Evolutionary conservation across 2,797 vertebrate genomes (phyloP), one percentile per base, ranked within the genome.

Genomic region (Enteromius anoplus): DNA sequence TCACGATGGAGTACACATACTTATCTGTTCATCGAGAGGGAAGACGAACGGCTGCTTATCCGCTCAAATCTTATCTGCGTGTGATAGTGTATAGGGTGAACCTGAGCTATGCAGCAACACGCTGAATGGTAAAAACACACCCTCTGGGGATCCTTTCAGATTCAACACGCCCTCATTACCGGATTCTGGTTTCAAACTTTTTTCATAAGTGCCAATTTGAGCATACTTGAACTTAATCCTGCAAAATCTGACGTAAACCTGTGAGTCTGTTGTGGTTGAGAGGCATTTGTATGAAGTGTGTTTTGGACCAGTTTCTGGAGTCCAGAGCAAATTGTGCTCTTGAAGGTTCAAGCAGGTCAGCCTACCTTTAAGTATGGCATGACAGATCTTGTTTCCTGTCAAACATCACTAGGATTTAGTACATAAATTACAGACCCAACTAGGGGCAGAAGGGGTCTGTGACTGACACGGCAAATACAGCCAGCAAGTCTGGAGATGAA

Each of bases 91-190:
- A n/a, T 42, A 42, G 1, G 21, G 84, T 72, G 89, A 82, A 87
- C 45, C 83, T 85, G 88, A 34, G 86, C 80, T 90, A 78, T 91
- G 91, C 91, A 90, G 19, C 72, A 65, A 93, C 92, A 90, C 90
- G 91, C 88, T 77, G 58, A 87, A 77, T 75, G 83, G 88, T 86
- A 83, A 86, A 81, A 85, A 70, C 70, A 71, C 84, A 55, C 89
- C 93, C 88, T 69, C 21, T 76, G 89, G 93, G 88, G 68, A 91
- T 26, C 79, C 64, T 88, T 90, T 89, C 82, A 82, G 82, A 34
- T 69, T 4, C 14, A 55, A 23, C 42, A 90, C 91, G 84, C 89
- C 90, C 89, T 82, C 75, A 70, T 9, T 2, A 53, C 58, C 47
- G 73, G 32, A 84, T 55, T 68, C 65, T 32, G 4, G 1, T 77